These are phyloP conservation scores for Tiaroga cobitis DNA, from an alignment of 2,797 vertebrate genomes.

Conservation along the genomic window DNA sequence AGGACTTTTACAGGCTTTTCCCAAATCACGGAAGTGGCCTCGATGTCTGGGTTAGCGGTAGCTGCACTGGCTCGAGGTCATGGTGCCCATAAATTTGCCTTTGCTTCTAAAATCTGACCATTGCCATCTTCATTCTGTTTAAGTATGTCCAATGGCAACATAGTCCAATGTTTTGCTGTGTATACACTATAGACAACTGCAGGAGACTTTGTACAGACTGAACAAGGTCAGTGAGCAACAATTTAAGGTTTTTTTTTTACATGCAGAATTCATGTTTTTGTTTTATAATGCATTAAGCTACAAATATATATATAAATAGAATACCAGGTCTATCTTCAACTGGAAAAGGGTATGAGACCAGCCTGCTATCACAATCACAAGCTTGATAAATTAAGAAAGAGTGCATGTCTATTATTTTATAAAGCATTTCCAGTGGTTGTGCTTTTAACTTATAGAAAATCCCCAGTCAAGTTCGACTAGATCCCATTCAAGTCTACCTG, in stretches of 20 bases:
- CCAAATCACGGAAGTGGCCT: no score
- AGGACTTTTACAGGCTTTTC: no score
- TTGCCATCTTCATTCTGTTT: no score
- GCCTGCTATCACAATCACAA: no score
- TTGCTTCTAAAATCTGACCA: no score
- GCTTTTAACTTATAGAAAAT: not conserved
- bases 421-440: no score
- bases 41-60: no score
- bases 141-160: no score
- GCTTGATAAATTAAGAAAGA: not conserved
- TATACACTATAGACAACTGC: not conserved
- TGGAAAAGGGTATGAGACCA: no score
- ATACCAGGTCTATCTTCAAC: not conserved
- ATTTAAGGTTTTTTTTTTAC: not conserved
- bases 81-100: no score
- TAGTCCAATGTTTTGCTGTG: not conserved
- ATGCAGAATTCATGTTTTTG: not conserved
- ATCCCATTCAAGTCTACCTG: not conserved
- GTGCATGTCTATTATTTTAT: not conserved
- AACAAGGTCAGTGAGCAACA: not conserved
- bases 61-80: no score
- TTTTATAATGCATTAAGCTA: not conserved
- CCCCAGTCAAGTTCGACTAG: not conserved
- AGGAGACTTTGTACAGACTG: not conserved
- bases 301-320: not conserved